These are phyloP conservation scores for Drosophila longiperda DNA, from an alignment of 2,888 invertebrate genomes.

Conservation along the genomic window DNA sequence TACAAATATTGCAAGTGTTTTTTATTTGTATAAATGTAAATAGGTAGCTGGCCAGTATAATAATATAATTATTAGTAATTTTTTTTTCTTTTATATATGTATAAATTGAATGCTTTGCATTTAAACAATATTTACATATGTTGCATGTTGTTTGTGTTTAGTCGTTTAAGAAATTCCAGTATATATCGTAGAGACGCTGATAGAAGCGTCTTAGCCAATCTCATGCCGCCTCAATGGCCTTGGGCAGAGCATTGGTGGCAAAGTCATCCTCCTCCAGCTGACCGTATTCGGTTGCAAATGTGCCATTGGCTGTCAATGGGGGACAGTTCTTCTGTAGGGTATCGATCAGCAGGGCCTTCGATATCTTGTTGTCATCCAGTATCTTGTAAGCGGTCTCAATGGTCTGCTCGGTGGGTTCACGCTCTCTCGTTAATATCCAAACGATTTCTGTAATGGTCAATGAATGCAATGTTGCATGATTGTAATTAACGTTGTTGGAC, in stretches of 20 bases:
- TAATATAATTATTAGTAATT: not conserved
- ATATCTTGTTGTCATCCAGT: constrained; percentile 73
- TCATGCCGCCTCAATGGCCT: constrained; percentile 69
- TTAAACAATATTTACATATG: not conserved
- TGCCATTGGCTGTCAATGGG: constrained; percentile 44
- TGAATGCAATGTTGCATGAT: constrained; percentile 15
- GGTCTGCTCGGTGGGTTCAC: constrained; percentile 61
- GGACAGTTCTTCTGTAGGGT: constrained; percentile 76
- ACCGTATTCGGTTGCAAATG: not conserved
- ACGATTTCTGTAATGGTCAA: constrained; percentile 59
- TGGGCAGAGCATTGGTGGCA: constrained; percentile 47
- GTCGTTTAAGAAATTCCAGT: constrained; percentile 60
- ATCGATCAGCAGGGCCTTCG: constrained; percentile 66
- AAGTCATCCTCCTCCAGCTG: constrained; percentile 43
- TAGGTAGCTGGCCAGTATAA: not conserved
- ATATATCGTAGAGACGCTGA: constrained; percentile 70
- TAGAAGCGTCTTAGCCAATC: constrained; percentile 74
- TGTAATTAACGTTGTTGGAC: constrained; percentile 47
- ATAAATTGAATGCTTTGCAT: not conserved
- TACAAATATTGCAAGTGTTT: not conserved
- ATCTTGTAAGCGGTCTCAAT: constrained; percentile 69
- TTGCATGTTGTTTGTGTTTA: not conserved
- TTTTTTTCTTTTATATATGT: not conserved
- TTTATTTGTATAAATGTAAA: not conserved
- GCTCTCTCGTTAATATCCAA: constrained; percentile 82